Percentiles rank a stretch among this genome's conserved stretches.
Evolutionary conservation across 2,113 vertebrate genomes (phyloP).

Genomic region (Morphnarchus princeps): DNA sequence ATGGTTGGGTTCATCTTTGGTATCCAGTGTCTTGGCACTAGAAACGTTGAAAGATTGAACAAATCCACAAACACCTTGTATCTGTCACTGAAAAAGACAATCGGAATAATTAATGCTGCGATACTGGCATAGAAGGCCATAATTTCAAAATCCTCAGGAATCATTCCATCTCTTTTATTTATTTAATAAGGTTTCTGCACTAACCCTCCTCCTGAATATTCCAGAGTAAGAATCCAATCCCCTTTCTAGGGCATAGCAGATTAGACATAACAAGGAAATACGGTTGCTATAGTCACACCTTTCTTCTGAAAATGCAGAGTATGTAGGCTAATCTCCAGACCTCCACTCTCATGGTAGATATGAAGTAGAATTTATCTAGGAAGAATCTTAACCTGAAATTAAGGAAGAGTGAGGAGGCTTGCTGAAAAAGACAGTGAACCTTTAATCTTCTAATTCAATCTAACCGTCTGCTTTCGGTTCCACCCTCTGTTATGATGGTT

Average conservation of each 20-base stretch:
- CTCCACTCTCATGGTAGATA: neutral
- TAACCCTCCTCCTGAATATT: neutral
- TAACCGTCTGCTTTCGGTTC: neutral
- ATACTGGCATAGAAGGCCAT: neutral
- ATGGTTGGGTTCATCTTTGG: constrained; percentile 89
- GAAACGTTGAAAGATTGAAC: constrained; percentile 93
- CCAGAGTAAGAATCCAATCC: neutral
- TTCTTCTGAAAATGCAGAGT: neutral
- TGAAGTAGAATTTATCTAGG: neutral
- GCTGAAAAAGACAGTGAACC: neutral
- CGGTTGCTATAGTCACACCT: neutral
- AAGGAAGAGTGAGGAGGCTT: neutral
- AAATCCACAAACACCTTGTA: constrained; percentile 98
- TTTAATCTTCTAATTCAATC: neutral
- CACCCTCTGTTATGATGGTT: neutral
- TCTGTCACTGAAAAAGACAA: constrained; percentile 82
- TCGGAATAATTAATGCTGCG: neutral
- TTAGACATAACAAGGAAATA: neutral
- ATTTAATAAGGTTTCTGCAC: neutral
- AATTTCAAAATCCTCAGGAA: neutral
- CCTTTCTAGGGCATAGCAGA: neutral
- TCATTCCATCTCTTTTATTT: neutral
- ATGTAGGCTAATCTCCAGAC: neutral
- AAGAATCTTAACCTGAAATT: neutral
- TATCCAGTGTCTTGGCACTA: constrained; percentile 92